Evolutionary conservation across 2,113 vertebrate species (phyloP).

Genomic region (Strigops habroptila): DNA sequence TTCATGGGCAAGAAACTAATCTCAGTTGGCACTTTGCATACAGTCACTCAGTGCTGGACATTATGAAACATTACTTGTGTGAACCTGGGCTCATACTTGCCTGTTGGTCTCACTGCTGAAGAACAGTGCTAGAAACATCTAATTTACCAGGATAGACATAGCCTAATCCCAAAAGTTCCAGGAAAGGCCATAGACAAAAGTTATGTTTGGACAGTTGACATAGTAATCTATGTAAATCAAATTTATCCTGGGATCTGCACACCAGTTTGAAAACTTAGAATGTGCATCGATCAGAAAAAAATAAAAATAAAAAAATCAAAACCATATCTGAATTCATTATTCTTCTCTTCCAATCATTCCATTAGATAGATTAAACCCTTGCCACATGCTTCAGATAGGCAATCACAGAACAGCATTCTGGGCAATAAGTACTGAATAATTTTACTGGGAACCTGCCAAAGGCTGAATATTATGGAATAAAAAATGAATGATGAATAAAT

Average conservation of each 20-base stretch:
- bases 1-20: background rate
- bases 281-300: background rate
- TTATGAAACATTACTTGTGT: background rate
- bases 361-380: background rate
- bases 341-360: background rate
- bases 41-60: background rate
- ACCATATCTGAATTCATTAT: background rate
- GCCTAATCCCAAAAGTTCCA: background rate
- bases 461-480: background rate
- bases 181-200: background rate
- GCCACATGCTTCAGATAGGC: background rate
- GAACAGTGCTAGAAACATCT: background rate
- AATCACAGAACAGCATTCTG: background rate
- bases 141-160: background rate
- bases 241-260: background rate
- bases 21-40: background rate
- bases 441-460: background rate
- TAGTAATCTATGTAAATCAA: background rate
- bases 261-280: background rate
- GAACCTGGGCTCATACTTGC: background rate
- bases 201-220: background rate
- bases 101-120: background rate
- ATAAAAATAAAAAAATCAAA: background rate
- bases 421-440: background rate
- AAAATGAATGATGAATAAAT: conserved; percentile 3